Base-by-base conservation (phyloP, 2,888 invertebrate species). In the Neocrepidodera transversa region DNA sequence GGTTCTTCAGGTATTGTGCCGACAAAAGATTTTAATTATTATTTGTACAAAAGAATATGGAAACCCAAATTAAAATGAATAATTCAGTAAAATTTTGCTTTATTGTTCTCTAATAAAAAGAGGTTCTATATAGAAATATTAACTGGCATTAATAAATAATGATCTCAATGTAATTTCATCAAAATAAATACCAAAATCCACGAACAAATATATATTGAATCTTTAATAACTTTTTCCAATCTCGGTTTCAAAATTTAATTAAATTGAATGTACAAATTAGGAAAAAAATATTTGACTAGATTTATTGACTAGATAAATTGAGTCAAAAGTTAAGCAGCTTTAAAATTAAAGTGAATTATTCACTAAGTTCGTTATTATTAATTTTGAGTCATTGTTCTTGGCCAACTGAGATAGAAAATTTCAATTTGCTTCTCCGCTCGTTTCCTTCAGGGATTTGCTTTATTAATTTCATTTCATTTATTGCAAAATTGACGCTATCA, bases 381-480 rank as follows among this genome's bases (percentile, higher is more conserved):
- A 47, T 47, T 47, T 10, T 16, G 10, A 30, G 16, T 30, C 47
- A 16, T 47, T 47, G 47, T 47, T 47, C 47, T 26, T 47, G 30
- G 30, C 16, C 47, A 26, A 10, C 8, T 30, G 16, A 5, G 8
- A 16, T 16, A 28, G 11, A 17, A n/a, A n/a, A 11, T 28, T 13
- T 47, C 28, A 6, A 30, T 28, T 47, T 47, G 14, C 28, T 26
- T 47, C 10, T 47, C 23, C 10, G 18, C 11, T 6, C 23, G 23
- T 43, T 20, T 43, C 23, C 23, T 43, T 43, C 11, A 8, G 11
- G 13, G 26, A 43, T 26, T 43, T 43, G n/a, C 43, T 23, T 43
- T 43, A 43, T 43, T 43, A 43, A 43, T 43, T 43, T 43, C 20
- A 23, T 43, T 43, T 43, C 23, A 43, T 43, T 43, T 43, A 43